Percentiles rank a stretch among this genome's conserved stretches.
Conservation (phyloP, 2,113 vertebrate species). For the Myodes glareolus region DNA sequence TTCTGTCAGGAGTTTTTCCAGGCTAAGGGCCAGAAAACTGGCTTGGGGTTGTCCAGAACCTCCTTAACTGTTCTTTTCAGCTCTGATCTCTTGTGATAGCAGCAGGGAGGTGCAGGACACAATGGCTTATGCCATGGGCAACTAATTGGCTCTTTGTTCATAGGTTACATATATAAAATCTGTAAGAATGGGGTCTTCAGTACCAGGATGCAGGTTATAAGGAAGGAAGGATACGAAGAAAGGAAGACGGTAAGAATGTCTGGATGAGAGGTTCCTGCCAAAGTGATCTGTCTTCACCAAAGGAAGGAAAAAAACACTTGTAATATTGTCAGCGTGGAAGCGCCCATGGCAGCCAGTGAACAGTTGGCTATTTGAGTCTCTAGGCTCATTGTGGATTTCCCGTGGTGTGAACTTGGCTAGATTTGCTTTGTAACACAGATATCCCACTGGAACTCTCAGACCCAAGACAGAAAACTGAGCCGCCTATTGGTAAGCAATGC, state of each 20-base stretch:
- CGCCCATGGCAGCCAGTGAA: neutral
- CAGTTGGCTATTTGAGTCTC: conserved; percentile 52
- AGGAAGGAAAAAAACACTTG: conserved; percentile 24
- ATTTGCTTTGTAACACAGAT: conserved; percentile 42
- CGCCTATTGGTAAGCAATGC: conserved; percentile 70
- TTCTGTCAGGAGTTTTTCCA: conserved; percentile 84
- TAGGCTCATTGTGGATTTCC: conserved; percentile 47
- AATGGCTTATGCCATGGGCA: conserved; percentile 53
- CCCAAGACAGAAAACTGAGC: conserved; percentile 65
- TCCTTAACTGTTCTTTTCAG: conserved; percentile 81
- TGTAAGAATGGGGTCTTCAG: neutral
- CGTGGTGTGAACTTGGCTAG: conserved; percentile 15
- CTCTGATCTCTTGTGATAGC: conserved; percentile 55
- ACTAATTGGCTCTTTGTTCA: conserved; percentile 9
- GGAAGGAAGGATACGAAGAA: conserved; percentile 27
- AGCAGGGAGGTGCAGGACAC: conserved; percentile 53
- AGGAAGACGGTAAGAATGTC: conserved; percentile 28
- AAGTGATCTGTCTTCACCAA: neutral
- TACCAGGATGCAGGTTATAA: neutral
- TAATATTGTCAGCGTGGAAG: conserved; percentile 2
- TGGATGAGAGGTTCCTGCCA: conserved; percentile 19
- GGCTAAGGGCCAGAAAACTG: conserved; percentile 73
- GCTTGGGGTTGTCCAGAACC: conserved; percentile 69
- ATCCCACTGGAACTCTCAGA: conserved; percentile 20
- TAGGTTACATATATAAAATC: neutral